phyloP scores from a whole-genome alignment of 2,113 vertebrate species.

The Calcarius ornatus region DNA sequence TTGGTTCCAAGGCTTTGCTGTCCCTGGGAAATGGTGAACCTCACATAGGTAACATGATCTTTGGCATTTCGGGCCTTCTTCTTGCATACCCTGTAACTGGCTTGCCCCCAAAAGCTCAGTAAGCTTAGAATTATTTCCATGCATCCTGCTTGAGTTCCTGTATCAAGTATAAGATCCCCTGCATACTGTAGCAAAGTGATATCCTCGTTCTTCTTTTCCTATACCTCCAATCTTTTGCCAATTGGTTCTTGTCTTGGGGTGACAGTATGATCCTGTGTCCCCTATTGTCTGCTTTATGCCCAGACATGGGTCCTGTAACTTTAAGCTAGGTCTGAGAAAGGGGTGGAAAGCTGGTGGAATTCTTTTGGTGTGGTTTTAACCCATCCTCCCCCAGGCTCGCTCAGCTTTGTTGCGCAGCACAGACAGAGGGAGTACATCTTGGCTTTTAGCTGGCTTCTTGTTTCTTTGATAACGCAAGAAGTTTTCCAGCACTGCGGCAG shows the following conservation, averaged over 20 bases:
- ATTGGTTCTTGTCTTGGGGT: not conserved
- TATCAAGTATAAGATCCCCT: not conserved
- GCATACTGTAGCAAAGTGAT: not conserved
- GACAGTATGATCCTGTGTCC: not conserved
- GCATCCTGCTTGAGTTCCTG: not conserved
- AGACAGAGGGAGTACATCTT: too few relatives aligned
- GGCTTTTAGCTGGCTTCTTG: too few relatives aligned
- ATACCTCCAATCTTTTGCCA: not conserved
- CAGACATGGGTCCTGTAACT: not conserved
- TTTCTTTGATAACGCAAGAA: too few relatives aligned
- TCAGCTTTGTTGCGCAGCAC: too few relatives aligned
- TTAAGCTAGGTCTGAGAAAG: not conserved
- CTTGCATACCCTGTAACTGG: not conserved
- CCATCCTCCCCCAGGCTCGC: not conserved
- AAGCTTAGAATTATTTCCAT: rapidly evolving
- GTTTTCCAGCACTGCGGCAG: too few relatives aligned
- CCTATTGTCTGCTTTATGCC: not conserved
- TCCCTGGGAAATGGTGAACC: not conserved
- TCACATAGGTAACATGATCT: not conserved
- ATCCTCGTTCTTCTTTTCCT: too few relatives aligned
- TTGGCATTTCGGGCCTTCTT: not conserved
- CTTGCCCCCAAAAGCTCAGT: not conserved
- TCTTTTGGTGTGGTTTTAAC: not conserved
- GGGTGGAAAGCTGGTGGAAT: too few relatives aligned
- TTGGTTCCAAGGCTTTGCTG: not conserved